Evolutionary conservation across 1,140 invertebrate genomes (phyloP).

Genomic region (Drosophila malerkotliana): DNA sequence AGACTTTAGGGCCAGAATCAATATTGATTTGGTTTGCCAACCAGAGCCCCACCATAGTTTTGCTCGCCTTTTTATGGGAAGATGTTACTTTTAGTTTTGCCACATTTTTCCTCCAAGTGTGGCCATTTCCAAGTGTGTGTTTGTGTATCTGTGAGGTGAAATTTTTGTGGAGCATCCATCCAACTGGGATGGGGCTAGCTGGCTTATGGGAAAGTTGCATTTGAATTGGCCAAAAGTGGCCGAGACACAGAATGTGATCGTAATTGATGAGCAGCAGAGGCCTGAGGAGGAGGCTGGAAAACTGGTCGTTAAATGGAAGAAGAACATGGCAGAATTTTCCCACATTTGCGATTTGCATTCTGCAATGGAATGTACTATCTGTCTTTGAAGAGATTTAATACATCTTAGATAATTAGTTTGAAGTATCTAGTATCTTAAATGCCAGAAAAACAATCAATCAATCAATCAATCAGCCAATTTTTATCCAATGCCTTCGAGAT

Average conservation of each 20-base stretch:
- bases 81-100: constrained; percentile 43
- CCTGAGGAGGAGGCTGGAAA: constrained; percentile 7
- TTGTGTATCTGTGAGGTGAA: constrained; percentile 25
- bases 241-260: constrained; percentile 30
- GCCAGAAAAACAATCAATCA: constrained; percentile 1
- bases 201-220: constrained; percentile 52
- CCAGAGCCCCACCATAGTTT: background rate
- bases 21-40: constrained; percentile 52
- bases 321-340: constrained; percentile 31
- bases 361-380: no score
- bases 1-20: constrained; percentile 37
- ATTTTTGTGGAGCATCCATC: constrained; percentile 38
- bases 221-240: constrained; percentile 43
- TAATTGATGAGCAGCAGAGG: constrained; percentile 28
- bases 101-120: constrained; percentile 28
- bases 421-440: no score
- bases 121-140: background rate
- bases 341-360: constrained; percentile 16
- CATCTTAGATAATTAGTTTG: no score
- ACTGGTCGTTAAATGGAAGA: constrained; percentile 39
- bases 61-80: constrained; percentile 28
- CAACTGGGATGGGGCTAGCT: constrained; percentile 11
- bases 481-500: constrained; percentile 4
- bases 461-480: constrained; percentile 34
- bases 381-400: background rate